A percentile compares a stretch with the other conserved stretches of the same genome.
Conservation (phyloP, 1,140 invertebrate genomes). For the Orchesella cincta region DNA sequence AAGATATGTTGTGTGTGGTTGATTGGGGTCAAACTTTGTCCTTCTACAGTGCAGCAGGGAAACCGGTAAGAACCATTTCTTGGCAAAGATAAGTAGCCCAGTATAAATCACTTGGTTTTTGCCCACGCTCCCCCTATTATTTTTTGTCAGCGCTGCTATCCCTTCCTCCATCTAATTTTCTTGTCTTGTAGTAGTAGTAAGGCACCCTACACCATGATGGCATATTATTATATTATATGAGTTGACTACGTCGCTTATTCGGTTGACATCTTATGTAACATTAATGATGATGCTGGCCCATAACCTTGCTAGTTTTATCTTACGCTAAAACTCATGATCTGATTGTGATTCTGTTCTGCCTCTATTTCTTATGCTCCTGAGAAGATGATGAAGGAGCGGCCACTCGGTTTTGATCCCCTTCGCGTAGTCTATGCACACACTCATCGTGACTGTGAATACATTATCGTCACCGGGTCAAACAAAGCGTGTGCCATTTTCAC, state of each 20-base stretch:
- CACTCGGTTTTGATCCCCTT: constrained; percentile 78
- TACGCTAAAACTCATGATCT: background rate
- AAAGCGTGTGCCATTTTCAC: constrained; percentile 76
- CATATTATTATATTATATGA: background rate
- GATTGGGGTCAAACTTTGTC: constrained; percentile 92
- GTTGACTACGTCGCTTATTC: too few relatives aligned
- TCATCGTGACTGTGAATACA: constrained; percentile 71
- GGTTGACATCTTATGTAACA: too few relatives aligned
- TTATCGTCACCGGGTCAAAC: constrained; percentile 82
- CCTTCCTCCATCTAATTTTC: too few relatives aligned
- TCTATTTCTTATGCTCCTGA: too few relatives aligned
- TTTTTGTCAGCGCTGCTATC: background rate
- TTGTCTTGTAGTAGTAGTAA: too few relatives aligned
- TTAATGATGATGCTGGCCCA: too few relatives aligned
- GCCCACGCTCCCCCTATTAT: background rate
- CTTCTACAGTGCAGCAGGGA: constrained; percentile 86
- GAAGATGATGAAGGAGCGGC: constrained; percentile 74
- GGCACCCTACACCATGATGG: too few relatives aligned
- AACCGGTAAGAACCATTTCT: too few relatives aligned
- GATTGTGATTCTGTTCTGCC: constrained; percentile 30
- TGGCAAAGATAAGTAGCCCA: too few relatives aligned
- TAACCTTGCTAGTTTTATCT: background rate
- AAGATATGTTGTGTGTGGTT: constrained; percentile 79
- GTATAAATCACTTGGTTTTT: background rate
- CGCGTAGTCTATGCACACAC: constrained; percentile 73